Conservation (phyloP, 2,888 invertebrate genomes). For the Andrena bicolor region DNA sequence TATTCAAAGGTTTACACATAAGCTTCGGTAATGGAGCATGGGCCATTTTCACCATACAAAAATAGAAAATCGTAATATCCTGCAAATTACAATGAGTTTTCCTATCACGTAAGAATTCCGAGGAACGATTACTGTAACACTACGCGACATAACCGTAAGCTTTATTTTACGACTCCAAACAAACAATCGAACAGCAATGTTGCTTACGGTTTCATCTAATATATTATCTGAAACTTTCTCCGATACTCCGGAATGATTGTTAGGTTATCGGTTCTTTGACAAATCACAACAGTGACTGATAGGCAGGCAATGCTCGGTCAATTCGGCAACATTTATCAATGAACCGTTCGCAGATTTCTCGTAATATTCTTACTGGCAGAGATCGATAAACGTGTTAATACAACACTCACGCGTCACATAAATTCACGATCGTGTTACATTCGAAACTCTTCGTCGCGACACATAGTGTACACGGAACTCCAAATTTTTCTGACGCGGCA, state of each 20-base stretch:
- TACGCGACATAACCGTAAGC: not conserved
- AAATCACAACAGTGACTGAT: constrained; percentile 9
- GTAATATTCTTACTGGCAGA: constrained; percentile 24
- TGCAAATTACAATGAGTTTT: constrained; percentile 34
- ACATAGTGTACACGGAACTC: not conserved
- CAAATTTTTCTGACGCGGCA: not conserved
- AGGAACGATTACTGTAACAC: constrained; percentile 7
- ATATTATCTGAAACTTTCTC: constrained; percentile 2
- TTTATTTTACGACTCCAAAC: not conserved
- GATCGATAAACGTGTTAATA: constrained; percentile 38
- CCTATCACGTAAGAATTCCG: not conserved
- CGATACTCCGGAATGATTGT: constrained; percentile 11
- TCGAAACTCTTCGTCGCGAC: constrained; percentile 4
- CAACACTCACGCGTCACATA: not conserved
- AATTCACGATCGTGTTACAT: constrained; percentile 27
- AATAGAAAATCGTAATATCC: constrained; percentile 27
- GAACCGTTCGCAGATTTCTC: not conserved
- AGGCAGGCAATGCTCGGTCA: constrained; percentile 8
- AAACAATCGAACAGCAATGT: not conserved
- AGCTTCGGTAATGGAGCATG: constrained; percentile 46
- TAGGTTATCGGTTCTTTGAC: constrained; percentile 48
- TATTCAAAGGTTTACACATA: constrained; percentile 49
- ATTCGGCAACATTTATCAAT: constrained; percentile 24
- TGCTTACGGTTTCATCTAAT: constrained; percentile 1
- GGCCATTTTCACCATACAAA: constrained; percentile 58